Percentiles rank a stretch among this genome's conserved stretches.
These are phyloP conservation scores for Anticlea derivata DNA, from an alignment of 2,888 invertebrate genomes.

Conservation along the genomic window DNA sequence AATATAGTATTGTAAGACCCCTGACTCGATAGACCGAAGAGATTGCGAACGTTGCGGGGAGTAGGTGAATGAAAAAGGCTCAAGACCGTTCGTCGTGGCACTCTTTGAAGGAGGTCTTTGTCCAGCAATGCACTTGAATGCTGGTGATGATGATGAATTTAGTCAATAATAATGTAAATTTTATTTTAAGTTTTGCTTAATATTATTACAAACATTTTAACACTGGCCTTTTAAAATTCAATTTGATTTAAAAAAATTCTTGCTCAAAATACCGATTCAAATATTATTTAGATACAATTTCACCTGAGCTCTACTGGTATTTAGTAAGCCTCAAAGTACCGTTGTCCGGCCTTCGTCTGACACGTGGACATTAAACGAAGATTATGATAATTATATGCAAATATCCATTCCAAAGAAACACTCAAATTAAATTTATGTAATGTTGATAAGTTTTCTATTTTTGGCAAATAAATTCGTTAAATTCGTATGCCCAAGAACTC, in stretches of 20 bases:
- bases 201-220: constrained; percentile 5
- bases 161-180: neutral
- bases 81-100: too few relatives aligned
- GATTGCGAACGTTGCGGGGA: too few relatives aligned
- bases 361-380: constrained; percentile 15
- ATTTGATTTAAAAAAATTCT: constrained; percentile 7
- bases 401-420: constrained; percentile 11
- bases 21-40: too few relatives aligned
- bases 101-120: too few relatives aligned
- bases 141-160: too few relatives aligned
- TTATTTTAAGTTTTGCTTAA: neutral
- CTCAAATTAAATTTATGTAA: constrained; percentile 6
- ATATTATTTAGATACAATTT: constrained; percentile 10
- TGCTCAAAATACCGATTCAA: too few relatives aligned
- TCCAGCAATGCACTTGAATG: too few relatives aligned
- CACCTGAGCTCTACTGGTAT: constrained; percentile 1
- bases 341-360: constrained; percentile 9
- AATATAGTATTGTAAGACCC: too few relatives aligned
- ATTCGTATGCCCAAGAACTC: constrained; percentile 5
- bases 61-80: too few relatives aligned
- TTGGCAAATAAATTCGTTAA: constrained; percentile 17
- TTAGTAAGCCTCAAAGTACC: constrained; percentile 11
- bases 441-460: constrained; percentile 16
- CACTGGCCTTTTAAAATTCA: constrained; percentile 2
- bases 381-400: constrained; percentile 19